Evolutionary conservation across 2,113 vertebrate species (phyloP), one percentile per base, ranked within the genome.

Genomic region (Helogale parvula): DNA sequence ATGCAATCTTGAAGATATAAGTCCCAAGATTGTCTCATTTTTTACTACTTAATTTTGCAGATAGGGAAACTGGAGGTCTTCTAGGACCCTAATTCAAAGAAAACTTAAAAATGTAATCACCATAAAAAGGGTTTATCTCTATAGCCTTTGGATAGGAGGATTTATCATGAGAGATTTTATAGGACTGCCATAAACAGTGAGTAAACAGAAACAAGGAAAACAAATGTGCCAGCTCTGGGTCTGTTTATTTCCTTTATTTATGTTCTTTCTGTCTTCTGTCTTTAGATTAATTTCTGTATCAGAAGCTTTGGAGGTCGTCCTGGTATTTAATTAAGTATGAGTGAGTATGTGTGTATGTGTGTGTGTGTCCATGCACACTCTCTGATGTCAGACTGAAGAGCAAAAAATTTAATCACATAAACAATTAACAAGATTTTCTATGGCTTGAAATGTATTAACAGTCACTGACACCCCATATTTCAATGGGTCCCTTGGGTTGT

Each of bases 281-380:
- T 92, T 94, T 41, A 93, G 91, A 96, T 97, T 97, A 97, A 97
- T 97, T 96, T 93, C 84, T 88, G 2, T 47, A 57, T 81, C 17
- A 50, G 66, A 84, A 77, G 52, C 33, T 33, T 57, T 50, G n/a
- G 63, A 88, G 35, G 65, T 21, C 76, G 15, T 60, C 63, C 74
- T 29, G 1, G 15, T 79, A 45, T 93, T 66, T 97, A 93, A 97
- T 90, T 97, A 93, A 89, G 35, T 33, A 8, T 85, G 29, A 14
- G 33, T 82, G 33, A 45, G 29, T 85, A 31, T 54, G 31, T 41
- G 15, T 13, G n/a, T 47, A 2, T 52, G 19, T 45, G 12, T 47
- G 35, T 35, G 17, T 33, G 23, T 8, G 17, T 50, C 2, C 52
- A 21, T 47, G 1, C 23, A 5, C 6, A 35, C 29, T 92, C 4